phyloP scores from a whole-genome alignment of 2,113 vertebrate genomes.

The Spea bombifrons region DNA sequence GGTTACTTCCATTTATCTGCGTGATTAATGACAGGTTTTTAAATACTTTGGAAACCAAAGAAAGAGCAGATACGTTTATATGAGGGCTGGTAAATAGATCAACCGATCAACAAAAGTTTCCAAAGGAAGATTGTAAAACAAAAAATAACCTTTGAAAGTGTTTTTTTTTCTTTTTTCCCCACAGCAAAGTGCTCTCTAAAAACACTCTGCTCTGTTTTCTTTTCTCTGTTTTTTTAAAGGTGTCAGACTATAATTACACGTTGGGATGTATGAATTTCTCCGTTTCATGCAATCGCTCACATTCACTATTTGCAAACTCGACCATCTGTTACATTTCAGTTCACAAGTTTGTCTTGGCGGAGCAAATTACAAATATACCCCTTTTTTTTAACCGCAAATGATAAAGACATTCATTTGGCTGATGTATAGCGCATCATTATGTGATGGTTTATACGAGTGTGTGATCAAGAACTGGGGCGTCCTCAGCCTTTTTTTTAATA shows the following conservation, averaged over 20 bases:
- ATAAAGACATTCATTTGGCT: no score
- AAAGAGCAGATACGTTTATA: conserved; percentile 34
- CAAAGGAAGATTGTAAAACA: conserved; percentile 16
- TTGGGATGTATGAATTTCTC: not conserved
- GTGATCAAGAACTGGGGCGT: no score
- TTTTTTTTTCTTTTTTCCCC: conserved; percentile 7
- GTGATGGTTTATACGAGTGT: no score
- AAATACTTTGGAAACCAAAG: conserved; percentile 30
- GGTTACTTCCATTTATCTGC: conserved; percentile 29
- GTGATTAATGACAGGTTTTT: conserved; percentile 42
- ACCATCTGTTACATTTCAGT: not conserved
- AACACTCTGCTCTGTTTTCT: not conserved
- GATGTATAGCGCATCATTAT: no score
- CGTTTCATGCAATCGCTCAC: not conserved
- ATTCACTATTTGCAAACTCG: not conserved
- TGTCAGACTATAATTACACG: not conserved
- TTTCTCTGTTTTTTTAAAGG: not conserved
- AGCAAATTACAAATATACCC: no score
- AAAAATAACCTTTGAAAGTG: not conserved
- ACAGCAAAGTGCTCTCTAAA: not conserved
- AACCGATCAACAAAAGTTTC: conserved; percentile 26
- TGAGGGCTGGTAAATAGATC: conserved; percentile 31
- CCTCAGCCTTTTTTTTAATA: no score
- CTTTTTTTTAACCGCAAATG: no score
- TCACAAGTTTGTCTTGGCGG: no score